Conservation (phyloP, 2,888 invertebrate genomes). For the Machimus atricapillus region DNA sequence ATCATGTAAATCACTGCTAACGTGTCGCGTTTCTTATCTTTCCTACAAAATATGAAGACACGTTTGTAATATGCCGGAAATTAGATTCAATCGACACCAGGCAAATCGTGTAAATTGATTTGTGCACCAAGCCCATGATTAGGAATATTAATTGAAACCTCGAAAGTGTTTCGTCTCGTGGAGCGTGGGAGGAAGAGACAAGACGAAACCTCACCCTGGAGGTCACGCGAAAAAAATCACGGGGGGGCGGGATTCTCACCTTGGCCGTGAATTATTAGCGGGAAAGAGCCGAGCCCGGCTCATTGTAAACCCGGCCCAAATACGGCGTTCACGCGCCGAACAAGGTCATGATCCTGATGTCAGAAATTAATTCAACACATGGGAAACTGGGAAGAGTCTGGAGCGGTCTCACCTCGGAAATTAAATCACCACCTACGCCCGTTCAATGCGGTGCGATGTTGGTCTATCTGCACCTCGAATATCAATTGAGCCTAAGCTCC, state of each 20-base stretch:
- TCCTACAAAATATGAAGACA: background rate
- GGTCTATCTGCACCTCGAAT: conserved; percentile 20
- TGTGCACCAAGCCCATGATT: background rate
- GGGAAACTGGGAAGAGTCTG: background rate
- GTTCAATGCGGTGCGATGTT: background rate
- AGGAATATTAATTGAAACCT: background rate
- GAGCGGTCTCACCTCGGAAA: background rate
- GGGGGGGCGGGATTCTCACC: conserved; percentile 31
- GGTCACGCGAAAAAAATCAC: conserved; percentile 26
- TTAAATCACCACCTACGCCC: conserved; percentile 29
- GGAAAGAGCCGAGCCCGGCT: background rate
- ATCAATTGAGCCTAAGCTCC: background rate
- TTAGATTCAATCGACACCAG: background rate
- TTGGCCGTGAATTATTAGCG: conserved; percentile 28
- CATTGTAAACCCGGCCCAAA: conserved; percentile 2
- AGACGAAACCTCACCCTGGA: conserved; percentile 8
- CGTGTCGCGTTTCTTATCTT: background rate
- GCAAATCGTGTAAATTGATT: background rate
- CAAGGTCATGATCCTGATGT: conserved; percentile 14
- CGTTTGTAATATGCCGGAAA: background rate
- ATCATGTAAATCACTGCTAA: background rate
- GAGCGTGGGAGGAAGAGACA: background rate
- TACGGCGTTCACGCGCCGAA: background rate
- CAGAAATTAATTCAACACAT: conserved; percentile 18
- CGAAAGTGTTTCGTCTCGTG: background rate